Evolutionary conservation across 1,140 invertebrate species (phyloP).

Genomic region (Ceratina australensis): DNA sequence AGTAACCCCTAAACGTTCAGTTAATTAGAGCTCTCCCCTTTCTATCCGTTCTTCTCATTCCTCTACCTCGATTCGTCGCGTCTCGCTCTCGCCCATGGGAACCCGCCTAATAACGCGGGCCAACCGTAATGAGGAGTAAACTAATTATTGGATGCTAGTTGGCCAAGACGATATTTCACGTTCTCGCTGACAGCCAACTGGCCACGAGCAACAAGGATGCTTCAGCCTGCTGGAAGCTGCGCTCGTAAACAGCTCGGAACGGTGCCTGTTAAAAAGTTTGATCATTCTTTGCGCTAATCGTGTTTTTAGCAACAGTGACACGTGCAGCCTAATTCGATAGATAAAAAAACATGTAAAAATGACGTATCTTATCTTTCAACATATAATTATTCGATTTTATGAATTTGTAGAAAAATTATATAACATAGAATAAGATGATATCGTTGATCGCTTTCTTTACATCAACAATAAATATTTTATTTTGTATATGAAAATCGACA

Average conservation of each 20-base stretch:
- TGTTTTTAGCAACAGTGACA: background rate
- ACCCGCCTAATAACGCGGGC: conserved; percentile 72
- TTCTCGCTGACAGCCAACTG: conserved; percentile 72
- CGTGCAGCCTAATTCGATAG: no score
- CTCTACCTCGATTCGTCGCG: background rate
- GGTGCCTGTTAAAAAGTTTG: conserved; percentile 27
- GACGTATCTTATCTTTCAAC: no score
- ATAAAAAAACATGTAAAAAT: no score
- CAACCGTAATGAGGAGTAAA: conserved; percentile 78
- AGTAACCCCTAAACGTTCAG: conserved; percentile 73
- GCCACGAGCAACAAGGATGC: conserved; percentile 69
- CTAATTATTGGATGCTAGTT: conserved; percentile 78
- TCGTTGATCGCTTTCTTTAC: no score
- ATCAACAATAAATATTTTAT: no score
- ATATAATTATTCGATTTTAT: no score
- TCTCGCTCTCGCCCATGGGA: conserved; percentile 9
- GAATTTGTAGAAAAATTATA: no score
- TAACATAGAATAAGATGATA: no score
- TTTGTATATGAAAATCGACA: no score
- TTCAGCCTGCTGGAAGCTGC: conserved; percentile 18
- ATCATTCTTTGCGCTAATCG: conserved; percentile 9
- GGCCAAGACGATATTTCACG: conserved; percentile 76
- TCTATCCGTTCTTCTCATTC: conserved; percentile 18
- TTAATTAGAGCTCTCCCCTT: conserved; percentile 72
- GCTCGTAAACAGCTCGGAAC: conserved; percentile 55